These are phyloP conservation scores for Sebastes kiyomatsui DNA, from an alignment of 2,797 vertebrate genomes.

Conservation along the genomic window DNA sequence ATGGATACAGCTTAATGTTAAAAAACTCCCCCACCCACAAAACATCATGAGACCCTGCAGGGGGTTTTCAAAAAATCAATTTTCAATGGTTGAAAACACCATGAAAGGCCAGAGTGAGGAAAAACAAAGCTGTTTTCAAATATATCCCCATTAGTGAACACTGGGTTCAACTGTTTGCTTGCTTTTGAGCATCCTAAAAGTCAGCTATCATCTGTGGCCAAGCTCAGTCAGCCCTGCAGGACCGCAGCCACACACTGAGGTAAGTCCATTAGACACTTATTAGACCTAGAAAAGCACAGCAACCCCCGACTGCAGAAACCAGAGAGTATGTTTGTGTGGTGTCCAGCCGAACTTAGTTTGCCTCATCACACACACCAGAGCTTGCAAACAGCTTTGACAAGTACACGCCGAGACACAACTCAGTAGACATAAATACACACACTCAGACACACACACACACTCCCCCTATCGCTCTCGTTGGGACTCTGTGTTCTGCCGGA, in stretches of 20 bases:
- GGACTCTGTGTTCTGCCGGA: conserved; percentile 65
- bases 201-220: conserved; percentile 11
- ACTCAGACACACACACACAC: conserved; percentile 17
- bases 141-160: not conserved
- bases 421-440: conserved; percentile 43
- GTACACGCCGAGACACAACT: conserved; percentile 47
- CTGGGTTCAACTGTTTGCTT: conserved; percentile 2
- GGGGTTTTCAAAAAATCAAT: not conserved
- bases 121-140: conserved; percentile 4
- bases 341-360: conserved; percentile 48
- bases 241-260: conserved; percentile 27
- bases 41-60: not conserved
- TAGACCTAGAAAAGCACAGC: conserved; percentile 41
- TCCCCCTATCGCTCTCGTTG: conserved; percentile 32
- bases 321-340: conserved; percentile 22
- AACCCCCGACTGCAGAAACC: not conserved
- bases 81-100: not conserved
- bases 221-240: conserved; percentile 15
- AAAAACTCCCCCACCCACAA: not conserved
- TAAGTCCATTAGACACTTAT: conserved; percentile 53
- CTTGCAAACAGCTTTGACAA: conserved; percentile 63
- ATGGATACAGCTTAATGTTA: not conserved
- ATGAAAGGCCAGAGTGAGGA: not conserved
- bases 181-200: conserved; percentile 15
- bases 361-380: conserved; percentile 57